Evolutionary conservation across 2,888 invertebrate species (phyloP).

Genomic region (Orthosia cruda): DNA sequence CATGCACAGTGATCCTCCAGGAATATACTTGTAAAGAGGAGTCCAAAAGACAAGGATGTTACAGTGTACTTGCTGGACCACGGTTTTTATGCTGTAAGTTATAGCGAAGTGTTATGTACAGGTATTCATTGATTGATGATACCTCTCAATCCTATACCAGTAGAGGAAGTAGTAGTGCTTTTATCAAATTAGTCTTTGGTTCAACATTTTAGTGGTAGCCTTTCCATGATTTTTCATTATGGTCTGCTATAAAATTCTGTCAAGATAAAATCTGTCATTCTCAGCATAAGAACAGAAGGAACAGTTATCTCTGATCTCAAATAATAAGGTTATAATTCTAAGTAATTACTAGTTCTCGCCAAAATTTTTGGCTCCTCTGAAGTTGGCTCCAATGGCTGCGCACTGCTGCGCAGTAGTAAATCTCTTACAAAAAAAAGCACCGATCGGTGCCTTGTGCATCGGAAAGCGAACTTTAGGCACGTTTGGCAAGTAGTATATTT

Average conservation of each 20-base stretch:
- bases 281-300: too few species aligned
- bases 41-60: conserved; percentile 88
- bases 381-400: too few species aligned
- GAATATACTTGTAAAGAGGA: conserved; percentile 95
- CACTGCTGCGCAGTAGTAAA: too few species aligned
- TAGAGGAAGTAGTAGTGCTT: not conserved
- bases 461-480: too few species aligned
- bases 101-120: conserved; percentile 45
- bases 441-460: too few species aligned
- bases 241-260: not conserved
- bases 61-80: conserved; percentile 97
- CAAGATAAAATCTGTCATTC: not conserved
- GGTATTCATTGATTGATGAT: conserved; percentile 2
- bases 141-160: not conserved
- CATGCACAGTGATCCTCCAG: conserved; percentile 99
- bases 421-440: too few species aligned
- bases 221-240: not conserved
- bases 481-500: too few species aligned
- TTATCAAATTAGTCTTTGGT: not conserved
- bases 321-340: not conserved
- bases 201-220: not conserved
- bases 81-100: conserved; percentile 97
- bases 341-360: not conserved
- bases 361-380: too few species aligned
- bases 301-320: too few species aligned